Conservation (phyloP, 1,140 invertebrate genomes). For the Diploscapter pachys region DNA sequence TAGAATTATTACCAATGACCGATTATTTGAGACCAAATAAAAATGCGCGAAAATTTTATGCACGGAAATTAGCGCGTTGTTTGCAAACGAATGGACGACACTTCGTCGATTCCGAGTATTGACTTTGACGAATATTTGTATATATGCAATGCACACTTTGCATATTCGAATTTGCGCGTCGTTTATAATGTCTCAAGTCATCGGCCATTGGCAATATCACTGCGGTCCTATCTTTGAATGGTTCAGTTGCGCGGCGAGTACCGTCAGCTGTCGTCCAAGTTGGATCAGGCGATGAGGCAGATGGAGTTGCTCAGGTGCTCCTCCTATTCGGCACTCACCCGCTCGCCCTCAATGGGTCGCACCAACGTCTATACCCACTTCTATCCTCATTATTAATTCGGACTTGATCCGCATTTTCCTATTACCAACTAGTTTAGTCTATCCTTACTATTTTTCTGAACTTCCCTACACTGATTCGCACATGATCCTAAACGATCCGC, state of each 20-base stretch:
- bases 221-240: background rate
- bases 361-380: slow-evolving; percentile 55
- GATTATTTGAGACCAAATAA: no score
- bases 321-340: slow-evolving; percentile 41
- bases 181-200: background rate
- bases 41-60: no score
- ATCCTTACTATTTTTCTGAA: background rate
- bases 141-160: background rate
- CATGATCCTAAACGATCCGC: background rate
- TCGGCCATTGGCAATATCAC: background rate
- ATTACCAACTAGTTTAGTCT: background rate
- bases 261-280: slow-evolving; percentile 44
- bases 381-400: slow-evolving; percentile 55
- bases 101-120: no score
- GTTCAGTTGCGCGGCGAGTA: slow-evolving; percentile 54
- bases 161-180: no score
- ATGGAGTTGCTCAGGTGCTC: slow-evolving; percentile 55
- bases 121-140: slow-evolving; percentile 4
- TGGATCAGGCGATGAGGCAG: slow-evolving; percentile 56
- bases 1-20: no score
- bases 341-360: slow-evolving; percentile 47
- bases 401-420: background rate
- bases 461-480: background rate
- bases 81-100: no score
- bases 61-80: no score